Conservation (phyloP, 2,888 invertebrate genomes). For the Gastrophysa polygoni region DNA sequence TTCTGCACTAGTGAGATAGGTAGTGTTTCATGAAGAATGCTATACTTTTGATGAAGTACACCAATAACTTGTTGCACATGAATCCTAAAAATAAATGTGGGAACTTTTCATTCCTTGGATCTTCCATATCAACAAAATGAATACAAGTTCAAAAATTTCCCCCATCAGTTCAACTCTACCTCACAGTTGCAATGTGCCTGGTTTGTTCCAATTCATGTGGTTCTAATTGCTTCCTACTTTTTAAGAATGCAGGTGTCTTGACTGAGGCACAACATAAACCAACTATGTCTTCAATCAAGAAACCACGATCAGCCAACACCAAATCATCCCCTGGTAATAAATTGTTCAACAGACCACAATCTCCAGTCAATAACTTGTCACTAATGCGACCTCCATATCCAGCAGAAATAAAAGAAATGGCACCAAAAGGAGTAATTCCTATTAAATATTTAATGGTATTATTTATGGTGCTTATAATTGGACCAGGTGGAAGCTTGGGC, state of each 20-base stretch:
- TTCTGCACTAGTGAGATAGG: background rate
- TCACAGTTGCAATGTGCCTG: constrained; percentile 8
- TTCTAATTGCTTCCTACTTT: too few species aligned
- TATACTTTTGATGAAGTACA: background rate
- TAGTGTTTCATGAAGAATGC: background rate
- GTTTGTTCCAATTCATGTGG: too few species aligned
- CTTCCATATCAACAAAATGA: background rate
- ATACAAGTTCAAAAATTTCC: background rate
- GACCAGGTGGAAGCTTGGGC: constrained; percentile 7
- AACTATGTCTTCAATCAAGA: too few species aligned
- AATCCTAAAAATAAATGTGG: background rate
- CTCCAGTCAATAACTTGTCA: too few species aligned
- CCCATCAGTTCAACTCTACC: background rate
- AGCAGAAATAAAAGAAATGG: too few species aligned
- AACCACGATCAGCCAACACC: too few species aligned
- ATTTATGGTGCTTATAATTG: background rate
- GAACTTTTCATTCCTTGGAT: background rate
- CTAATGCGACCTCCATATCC: too few species aligned
- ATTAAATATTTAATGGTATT: constrained; percentile 20
- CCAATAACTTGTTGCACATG: background rate
- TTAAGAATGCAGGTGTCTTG: background rate
- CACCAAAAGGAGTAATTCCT: constrained; percentile 27
- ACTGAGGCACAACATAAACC: too few species aligned
- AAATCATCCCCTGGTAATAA: too few species aligned
- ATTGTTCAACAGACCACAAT: too few species aligned